phyloP scores from a whole-genome alignment of 2,797 vertebrate genomes.

The Gallinago solitaria region DNA sequence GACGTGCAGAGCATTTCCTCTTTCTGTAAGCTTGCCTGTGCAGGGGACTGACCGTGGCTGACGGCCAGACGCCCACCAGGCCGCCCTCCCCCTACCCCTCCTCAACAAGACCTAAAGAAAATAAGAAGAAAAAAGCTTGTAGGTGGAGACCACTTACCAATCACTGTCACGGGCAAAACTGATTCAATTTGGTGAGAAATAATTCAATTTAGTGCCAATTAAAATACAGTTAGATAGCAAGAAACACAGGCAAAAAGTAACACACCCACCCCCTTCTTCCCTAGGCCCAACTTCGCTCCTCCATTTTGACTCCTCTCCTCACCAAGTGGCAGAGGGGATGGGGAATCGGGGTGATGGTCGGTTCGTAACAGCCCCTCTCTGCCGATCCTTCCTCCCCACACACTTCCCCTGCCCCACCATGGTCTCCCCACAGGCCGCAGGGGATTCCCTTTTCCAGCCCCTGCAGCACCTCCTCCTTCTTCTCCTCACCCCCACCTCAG shows the following conservation, averaged over 20 bases:
- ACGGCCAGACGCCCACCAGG: background rate
- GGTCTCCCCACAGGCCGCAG: background rate
- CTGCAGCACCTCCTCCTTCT: background rate
- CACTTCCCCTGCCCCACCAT: no score
- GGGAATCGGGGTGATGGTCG: accelerated
- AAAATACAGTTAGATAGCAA: background rate
- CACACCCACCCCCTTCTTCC: background rate
- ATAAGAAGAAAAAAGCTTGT: background rate
- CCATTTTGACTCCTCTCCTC: background rate
- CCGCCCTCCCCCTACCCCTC: background rate
- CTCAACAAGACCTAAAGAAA: background rate
- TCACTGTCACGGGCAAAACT: background rate
- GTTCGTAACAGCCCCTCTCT: background rate
- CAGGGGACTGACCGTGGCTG: no score
- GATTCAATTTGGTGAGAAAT: background rate
- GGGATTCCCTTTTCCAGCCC: background rate
- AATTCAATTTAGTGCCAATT: background rate
- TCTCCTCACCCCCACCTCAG: background rate
- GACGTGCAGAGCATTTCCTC: background rate
- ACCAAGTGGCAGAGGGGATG: accelerated
- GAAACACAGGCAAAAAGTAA: background rate
- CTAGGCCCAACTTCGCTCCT: background rate
- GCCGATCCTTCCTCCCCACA: background rate
- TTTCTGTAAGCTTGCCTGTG: background rate
- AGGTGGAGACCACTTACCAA: background rate